phyloP scores from a whole-genome alignment of 2,113 vertebrate genomes.

The Crotalus horridus region DNA sequence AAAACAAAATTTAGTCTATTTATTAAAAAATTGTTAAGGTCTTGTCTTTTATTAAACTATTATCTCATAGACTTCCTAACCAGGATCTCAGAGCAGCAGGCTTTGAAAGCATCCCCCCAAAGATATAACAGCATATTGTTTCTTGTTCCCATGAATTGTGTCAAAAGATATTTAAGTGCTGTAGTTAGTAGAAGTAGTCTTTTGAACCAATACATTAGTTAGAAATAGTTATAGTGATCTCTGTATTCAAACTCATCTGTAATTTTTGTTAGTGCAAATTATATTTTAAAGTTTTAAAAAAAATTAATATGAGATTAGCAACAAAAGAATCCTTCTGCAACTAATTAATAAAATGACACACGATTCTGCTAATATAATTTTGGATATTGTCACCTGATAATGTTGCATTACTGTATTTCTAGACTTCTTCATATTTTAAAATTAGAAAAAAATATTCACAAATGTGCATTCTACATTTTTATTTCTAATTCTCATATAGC shows the following conservation, averaged over 20 bases:
- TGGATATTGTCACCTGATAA: background rate
- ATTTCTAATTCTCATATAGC: background rate
- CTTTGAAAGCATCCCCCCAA: constrained; percentile 37
- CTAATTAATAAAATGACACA: background rate
- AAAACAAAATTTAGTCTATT: background rate
- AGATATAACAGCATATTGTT: constrained; percentile 39
- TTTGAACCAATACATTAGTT: constrained; percentile 27
- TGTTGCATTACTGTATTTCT: background rate
- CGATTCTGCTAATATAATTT: background rate
- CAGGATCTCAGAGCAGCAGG: constrained; percentile 11
- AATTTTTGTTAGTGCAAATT: constrained; percentile 37
- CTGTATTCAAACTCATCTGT: constrained; percentile 50
- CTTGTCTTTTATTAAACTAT: constrained; percentile 19
- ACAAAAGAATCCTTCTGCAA: background rate
- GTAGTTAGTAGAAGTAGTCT: constrained; percentile 37
- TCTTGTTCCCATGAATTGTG: constrained; percentile 32
- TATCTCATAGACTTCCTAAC: constrained; percentile 30
- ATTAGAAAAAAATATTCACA: background rate
- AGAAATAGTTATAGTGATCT: constrained; percentile 38
- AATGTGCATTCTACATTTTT: background rate
- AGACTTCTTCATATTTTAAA: background rate
- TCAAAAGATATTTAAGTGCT: constrained; percentile 48
- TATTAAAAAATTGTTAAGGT: background rate
- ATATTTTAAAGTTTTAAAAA: background rate
- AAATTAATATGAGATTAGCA: background rate